A percentile compares a stretch with the other conserved stretches of the same genome.
These are phyloP conservation scores for Orchesellides sinensis DNA, from an alignment of 2,888 invertebrate species.

Conservation along the genomic window DNA sequence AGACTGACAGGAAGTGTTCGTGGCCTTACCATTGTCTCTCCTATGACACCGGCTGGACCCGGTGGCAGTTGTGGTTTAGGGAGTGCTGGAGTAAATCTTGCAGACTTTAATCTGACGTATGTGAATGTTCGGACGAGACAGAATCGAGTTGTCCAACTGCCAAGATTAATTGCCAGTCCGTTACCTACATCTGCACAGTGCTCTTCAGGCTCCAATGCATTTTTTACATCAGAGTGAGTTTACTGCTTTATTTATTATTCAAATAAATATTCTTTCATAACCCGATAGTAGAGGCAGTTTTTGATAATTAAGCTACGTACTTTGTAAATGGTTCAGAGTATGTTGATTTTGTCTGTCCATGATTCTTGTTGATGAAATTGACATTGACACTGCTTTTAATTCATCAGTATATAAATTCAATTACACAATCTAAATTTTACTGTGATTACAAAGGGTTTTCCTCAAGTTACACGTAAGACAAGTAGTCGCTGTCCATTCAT, in stretches of 20 bases:
- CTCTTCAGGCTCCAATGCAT: slow-evolving; percentile 16
- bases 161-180: slow-evolving; percentile 47
- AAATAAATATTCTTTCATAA: no score
- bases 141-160: slow-evolving; percentile 48
- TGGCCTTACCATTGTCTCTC: slow-evolving; percentile 54
- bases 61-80: neutral
- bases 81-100: slow-evolving; percentile 12
- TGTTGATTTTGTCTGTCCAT: no score
- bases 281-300: no score
- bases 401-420: no score
- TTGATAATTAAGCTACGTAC: no score
- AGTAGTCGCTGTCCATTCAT: no score
- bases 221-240: slow-evolving; percentile 56
- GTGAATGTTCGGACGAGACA: slow-evolving; percentile 52
- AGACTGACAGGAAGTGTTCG: slow-evolving; percentile 41
- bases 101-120: slow-evolving; percentile 46
- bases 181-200: slow-evolving; percentile 32
- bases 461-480: no score
- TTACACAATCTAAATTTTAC: no score
- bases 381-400: no score
- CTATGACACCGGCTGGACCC: slow-evolving; percentile 29
- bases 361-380: no score
- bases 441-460: no score
- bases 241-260: neutral
- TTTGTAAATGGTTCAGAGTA: no score